Evolutionary conservation across 2,888 invertebrate genomes (phyloP).

Genomic region (Scrobipalpa atriplicella): DNA sequence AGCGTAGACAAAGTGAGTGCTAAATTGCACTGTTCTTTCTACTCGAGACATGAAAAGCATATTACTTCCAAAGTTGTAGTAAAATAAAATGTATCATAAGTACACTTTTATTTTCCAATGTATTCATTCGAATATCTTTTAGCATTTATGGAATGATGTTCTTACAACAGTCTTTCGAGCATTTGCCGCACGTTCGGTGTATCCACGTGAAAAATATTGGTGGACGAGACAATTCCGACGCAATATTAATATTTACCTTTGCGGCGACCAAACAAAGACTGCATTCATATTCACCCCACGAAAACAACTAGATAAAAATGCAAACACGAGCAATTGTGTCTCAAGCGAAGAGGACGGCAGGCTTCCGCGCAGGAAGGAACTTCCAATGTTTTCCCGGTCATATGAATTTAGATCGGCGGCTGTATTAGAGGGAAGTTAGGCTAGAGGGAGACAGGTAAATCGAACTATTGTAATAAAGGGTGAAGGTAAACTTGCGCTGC

Average conservation of each 20-base stretch:
- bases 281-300: constrained; percentile 78
- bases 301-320: constrained; percentile 81
- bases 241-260: constrained; percentile 73
- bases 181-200: constrained; percentile 19
- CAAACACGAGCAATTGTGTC: constrained; percentile 79
- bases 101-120: neutral
- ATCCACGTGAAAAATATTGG: constrained; percentile 46
- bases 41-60: constrained; percentile 1
- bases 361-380: constrained; percentile 48
- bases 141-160: constrained; percentile 6
- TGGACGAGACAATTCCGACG: constrained; percentile 57
- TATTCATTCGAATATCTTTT: neutral
- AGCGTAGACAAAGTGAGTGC: neutral
- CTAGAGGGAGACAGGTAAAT: constrained; percentile 68
- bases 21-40: neutral
- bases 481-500: constrained; percentile 49
- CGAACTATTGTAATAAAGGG: constrained; percentile 64
- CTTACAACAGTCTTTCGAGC: neutral
- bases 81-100: constrained; percentile 3
- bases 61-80: constrained; percentile 18
- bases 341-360: constrained; percentile 63
- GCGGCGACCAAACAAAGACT: constrained; percentile 69
- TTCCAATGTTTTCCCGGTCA: constrained; percentile 74
- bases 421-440: constrained; percentile 71
- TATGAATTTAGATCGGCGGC: constrained; percentile 78